Evolutionary conservation across 2,797 vertebrate genomes (phyloP).

Genomic region (Mycteria americana): DNA sequence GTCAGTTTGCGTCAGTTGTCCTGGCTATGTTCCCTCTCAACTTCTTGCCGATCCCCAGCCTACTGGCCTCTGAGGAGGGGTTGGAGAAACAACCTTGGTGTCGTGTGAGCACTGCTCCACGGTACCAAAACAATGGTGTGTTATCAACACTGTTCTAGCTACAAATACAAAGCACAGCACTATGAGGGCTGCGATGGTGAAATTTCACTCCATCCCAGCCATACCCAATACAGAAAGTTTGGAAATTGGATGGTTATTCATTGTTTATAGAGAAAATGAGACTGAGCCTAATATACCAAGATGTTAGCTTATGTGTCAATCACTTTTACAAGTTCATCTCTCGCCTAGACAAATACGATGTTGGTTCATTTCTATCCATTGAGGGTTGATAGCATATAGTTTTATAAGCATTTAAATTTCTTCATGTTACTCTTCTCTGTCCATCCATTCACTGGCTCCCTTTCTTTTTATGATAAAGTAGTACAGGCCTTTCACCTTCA

Average conservation of each 20-base stretch:
- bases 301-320: neutral
- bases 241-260: neutral
- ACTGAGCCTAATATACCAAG: neutral
- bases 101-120: neutral
- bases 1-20: neutral
- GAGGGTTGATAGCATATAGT: neutral
- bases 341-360: neutral
- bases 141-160: neutral
- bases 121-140: rapidly evolving
- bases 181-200: neutral
- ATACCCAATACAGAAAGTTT: neutral
- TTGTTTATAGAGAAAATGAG: neutral
- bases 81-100: neutral
- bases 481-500: neutral
- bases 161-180: neutral
- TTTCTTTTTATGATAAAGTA: neutral
- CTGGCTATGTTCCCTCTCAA: neutral
- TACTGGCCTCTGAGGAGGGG: neutral
- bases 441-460: neutral
- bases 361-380: neutral
- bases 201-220: neutral
- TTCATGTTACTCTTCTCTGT: neutral
- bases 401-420: neutral
- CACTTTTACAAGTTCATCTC: neutral
- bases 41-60: neutral